A percentile compares a stretch with the other conserved stretches of the same genome.
These are phyloP conservation scores for Carassius auratus DNA, from an alignment of 2,113 vertebrate genomes.

Conservation along the genomic window DNA sequence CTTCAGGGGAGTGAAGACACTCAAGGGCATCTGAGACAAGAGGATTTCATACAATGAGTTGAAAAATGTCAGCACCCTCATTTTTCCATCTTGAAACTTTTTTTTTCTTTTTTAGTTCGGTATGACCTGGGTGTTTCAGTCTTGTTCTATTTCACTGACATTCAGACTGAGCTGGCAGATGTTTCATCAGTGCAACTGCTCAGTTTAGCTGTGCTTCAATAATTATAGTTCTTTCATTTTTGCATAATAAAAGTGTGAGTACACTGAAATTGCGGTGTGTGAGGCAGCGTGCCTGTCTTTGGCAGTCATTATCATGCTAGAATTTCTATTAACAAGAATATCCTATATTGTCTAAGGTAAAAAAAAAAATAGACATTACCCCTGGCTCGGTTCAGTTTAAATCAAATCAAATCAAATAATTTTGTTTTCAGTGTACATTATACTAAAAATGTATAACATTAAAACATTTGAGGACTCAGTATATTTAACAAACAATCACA, in stretches of 20 bases:
- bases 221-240: constrained; percentile 1
- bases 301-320: neutral
- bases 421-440: neutral
- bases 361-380: neutral
- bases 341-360: neutral
- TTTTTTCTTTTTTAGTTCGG: neutral
- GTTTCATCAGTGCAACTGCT: constrained; percentile 5
- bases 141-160: neutral
- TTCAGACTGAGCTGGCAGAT: neutral
- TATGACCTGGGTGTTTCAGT: neutral
- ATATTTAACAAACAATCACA: neutral
- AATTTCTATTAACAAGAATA: neutral
- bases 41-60: neutral
- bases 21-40: neutral
- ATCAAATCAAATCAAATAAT: neutral
- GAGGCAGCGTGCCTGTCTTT: constrained; percentile 6
- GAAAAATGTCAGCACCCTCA: neutral
- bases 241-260: constrained; percentile 12
- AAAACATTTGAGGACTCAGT: no score
- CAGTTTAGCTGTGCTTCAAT: constrained; percentile 24
- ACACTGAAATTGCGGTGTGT: neutral
- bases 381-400: neutral
- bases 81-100: neutral
- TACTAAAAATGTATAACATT: neutral
- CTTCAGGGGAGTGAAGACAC: neutral